Percentiles rank a stretch among this genome's conserved stretches.
These are phyloP conservation scores for Leucophora obtusa DNA, from an alignment of 2,888 invertebrate genomes.

Conservation along the genomic window DNA sequence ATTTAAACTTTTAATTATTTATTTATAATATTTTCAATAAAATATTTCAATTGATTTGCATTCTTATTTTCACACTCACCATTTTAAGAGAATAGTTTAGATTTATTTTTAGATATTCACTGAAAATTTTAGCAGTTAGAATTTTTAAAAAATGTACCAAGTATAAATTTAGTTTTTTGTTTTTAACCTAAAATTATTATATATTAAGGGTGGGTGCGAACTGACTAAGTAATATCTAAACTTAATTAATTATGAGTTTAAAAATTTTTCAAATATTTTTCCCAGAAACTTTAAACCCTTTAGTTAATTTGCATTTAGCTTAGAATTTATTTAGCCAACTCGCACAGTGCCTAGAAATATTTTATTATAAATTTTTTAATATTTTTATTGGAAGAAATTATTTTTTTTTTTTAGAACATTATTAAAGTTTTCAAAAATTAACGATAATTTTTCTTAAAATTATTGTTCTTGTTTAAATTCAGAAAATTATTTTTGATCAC, in stretches of 20 bases:
- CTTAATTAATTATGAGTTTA: no score
- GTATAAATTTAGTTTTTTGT: not conserved
- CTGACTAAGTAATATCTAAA: no score
- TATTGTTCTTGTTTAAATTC: not conserved
- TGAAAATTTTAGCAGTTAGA: not conserved
- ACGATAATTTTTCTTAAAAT: not conserved
- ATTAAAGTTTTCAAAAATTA: not conserved
- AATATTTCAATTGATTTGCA: no score
- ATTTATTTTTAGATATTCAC: not conserved
- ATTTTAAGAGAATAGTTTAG: conserved; percentile 10
- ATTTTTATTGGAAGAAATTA: not conserved
- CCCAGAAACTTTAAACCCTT: no score
- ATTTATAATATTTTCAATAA: not conserved
- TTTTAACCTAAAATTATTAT: conserved; percentile 17
- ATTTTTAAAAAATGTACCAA: conserved; percentile 10
- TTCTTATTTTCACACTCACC: conserved; percentile 23
- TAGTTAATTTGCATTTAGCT: no score
- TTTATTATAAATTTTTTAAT: conserved; percentile 7
- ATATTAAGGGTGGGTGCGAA: no score
- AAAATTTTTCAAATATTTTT: no score
- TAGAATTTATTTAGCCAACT: no score
- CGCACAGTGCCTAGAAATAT: no score
- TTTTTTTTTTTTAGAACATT: not conserved
- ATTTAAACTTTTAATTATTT: not conserved
- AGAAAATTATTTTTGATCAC: not conserved